Evolutionary conservation across 2,888 invertebrate species (phyloP), one percentile per base, ranked within the genome.

Genomic region (Trissolcus brochymenae): DNA sequence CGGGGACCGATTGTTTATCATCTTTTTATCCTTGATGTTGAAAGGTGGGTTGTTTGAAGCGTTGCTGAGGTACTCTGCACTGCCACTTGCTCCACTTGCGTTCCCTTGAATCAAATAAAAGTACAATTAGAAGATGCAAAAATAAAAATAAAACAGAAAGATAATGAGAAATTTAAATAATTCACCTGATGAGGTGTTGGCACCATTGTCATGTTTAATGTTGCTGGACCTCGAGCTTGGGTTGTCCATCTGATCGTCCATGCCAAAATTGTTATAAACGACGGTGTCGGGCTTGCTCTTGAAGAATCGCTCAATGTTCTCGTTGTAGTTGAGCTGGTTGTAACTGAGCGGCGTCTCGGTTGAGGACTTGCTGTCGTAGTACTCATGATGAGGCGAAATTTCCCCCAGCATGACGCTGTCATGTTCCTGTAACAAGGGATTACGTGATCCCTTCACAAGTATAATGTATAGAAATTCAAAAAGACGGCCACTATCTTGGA

Each of bases 351-450:
- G 94, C 0, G 95, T 95, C 84, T 94, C 95, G 0, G 93, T 93
- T 25, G 95, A 95, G 11, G 94, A 94, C 88, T 94, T 95, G 88
- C 94, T 94, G 83, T 94, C 94, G 82, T 91, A 93, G 86, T 93
- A 93, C 65, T 95, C 95, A 83, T 95, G 95, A 87, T 95, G 95
- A 0, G 95, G 95, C 0, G 95, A 96, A 82, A 96, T 95, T 84
- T 94, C 95, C 6, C 95, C 95, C 11, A 96, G 90, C 93, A 96
- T 95, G 19, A 94, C 94, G 0, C 95, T 95, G 87, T 94, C 95
- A 29, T 93, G 91, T 87, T 95, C 95, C 92, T 94, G 88, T 59
- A 90, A 90, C 84, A 87, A 84, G 86, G 87, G 87, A 88, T 87
- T 87, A 80, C 80, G 86, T 84, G 83, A 87, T 87, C 88, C 87